A percentile compares a stretch with the other conserved stretches of the same genome.
These are phyloP conservation scores for Diadophis punctatus DNA, from an alignment of 2,113 vertebrate genomes.

Conservation along the genomic window DNA sequence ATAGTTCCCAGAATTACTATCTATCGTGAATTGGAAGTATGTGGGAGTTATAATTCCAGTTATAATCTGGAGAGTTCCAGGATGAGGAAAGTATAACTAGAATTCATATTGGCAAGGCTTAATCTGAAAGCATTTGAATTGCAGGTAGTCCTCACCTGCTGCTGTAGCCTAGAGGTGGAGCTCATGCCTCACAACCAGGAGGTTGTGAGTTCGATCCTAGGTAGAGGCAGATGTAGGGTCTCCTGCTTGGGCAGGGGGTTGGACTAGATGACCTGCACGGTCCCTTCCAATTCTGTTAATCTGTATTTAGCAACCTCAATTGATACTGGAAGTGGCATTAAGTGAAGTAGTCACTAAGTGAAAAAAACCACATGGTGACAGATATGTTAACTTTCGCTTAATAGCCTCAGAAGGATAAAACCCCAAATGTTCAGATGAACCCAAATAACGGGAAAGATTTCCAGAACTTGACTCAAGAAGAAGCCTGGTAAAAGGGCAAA, in stretches of 20 bases:
- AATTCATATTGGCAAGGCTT: neutral
- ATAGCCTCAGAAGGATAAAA: neutral
- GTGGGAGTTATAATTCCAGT: neutral
- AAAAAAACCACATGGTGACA: neutral
- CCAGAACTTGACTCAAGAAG: neutral
- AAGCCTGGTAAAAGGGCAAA: neutral
- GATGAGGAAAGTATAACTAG: neutral
- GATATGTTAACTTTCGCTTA: neutral
- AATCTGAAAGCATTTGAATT: neutral
- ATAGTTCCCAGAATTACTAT: neutral
- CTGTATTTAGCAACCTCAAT: neutral
- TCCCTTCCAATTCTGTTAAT: too few relatives aligned
- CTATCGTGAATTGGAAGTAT: neutral
- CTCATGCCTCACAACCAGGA: too few relatives aligned
- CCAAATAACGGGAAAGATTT: neutral
- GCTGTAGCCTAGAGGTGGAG: too few relatives aligned
- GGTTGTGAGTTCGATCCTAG: too few relatives aligned
- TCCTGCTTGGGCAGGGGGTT: too few relatives aligned
- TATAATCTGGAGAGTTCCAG: neutral
- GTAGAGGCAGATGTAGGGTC: too few relatives aligned
- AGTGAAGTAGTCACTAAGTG: neutral
- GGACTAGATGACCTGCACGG: too few relatives aligned
- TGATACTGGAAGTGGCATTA: neutral
- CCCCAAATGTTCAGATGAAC: neutral
- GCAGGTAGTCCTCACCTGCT: neutral